Percentiles rank a stretch among this genome's conserved stretches.
Evolutionary conservation across 1,140 invertebrate species (phyloP).

Genomic region (Orchesella cincta): DNA sequence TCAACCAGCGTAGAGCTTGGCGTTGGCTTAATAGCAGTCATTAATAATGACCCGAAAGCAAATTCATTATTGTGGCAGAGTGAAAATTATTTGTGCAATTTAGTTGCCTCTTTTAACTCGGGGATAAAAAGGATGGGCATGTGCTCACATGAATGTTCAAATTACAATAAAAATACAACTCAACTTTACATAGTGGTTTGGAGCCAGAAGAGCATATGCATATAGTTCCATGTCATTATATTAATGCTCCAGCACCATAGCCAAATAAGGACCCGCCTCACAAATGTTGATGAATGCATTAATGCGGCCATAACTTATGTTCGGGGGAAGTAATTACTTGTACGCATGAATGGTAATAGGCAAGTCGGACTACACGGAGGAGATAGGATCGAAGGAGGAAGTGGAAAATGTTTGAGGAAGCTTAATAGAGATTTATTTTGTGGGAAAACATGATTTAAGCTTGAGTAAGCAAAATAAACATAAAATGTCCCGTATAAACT

Average conservation of each 20-base stretch:
- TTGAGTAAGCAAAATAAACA: neutral
- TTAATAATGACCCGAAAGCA: constrained; percentile 21
- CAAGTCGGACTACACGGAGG: neutral
- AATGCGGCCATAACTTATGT: neutral
- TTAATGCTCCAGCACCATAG: neutral
- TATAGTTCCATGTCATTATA: too few species aligned
- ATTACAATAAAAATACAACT: too few species aligned
- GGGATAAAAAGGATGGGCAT: neutral
- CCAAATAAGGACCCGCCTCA: neutral
- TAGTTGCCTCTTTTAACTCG: constrained; percentile 3
- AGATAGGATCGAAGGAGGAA: neutral
- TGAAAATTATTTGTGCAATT: constrained; percentile 22
- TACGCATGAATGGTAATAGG: neutral
- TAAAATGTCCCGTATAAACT: neutral
- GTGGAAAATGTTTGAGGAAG: constrained; percentile 8
- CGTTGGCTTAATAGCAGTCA: constrained; percentile 19
- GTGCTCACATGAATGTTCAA: too few species aligned
- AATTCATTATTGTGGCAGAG: constrained; percentile 20
- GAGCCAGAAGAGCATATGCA: too few species aligned
- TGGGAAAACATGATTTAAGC: constrained; percentile 15
- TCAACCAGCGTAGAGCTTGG: too few species aligned
- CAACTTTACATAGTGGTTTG: too few species aligned
- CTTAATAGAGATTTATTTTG: constrained; percentile 20
- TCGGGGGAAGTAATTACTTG: constrained; percentile 4
- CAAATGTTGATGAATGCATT: constrained; percentile 11